These are phyloP conservation scores for Pinna nobilis DNA, from an alignment of 1,140 invertebrate species.

Conservation along the genomic window DNA sequence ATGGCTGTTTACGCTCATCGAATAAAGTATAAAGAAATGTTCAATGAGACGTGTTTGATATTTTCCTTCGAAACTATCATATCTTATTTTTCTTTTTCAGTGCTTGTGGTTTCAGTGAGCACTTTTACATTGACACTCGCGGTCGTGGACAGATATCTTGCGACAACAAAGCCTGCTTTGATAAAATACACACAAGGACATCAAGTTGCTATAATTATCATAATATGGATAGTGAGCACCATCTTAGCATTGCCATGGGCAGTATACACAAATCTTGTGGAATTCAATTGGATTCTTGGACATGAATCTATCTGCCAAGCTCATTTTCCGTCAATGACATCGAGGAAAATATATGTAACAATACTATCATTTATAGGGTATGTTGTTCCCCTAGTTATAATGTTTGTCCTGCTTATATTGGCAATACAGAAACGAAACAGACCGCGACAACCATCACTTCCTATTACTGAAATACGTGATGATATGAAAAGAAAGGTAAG, in stretches of 20 bases:
- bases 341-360: constrained; percentile 28
- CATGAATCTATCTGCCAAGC: constrained; percentile 27
- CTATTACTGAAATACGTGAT: background rate
- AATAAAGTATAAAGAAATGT: background rate
- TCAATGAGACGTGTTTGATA: background rate
- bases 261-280: constrained; percentile 24
- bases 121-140: constrained; percentile 29
- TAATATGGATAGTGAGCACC: constrained; percentile 16
- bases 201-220: constrained; percentile 17
- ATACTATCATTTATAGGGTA: constrained; percentile 22
- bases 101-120: constrained; percentile 26
- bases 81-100: constrained; percentile 25
- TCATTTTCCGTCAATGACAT: constrained; percentile 34
- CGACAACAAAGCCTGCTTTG: constrained; percentile 14
- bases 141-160: constrained; percentile 30
- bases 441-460: background rate
- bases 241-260: constrained; percentile 32
- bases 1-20: background rate
- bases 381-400: constrained; percentile 25
- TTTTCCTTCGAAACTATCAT: background rate
- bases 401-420: constrained; percentile 29
- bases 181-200: constrained; percentile 29
- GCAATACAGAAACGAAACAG: background rate
- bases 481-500: constrained; percentile 1
- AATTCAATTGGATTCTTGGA: constrained; percentile 24